Evolutionary conservation across 2,113 vertebrate genomes (phyloP), one percentile per base, ranked within the genome.

Genomic region (Myocastor coypus): DNA sequence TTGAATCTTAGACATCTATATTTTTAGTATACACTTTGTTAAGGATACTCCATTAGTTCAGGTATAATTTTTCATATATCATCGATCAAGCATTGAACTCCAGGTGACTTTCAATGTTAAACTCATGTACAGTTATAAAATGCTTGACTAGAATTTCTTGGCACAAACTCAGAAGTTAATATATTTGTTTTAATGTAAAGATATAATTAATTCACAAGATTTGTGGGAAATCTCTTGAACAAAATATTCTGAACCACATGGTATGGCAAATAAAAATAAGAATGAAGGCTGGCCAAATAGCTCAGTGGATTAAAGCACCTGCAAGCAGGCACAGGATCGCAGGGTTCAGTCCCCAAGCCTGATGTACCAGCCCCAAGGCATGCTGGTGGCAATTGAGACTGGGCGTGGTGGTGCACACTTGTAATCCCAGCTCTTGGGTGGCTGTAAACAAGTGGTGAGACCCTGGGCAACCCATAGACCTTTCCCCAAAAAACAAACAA

Each of bases 141-240:
- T 84, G 32, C 7, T 85, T 73, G 19, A 46, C 50, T 88, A 37
- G 20, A 85, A 17, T 85, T 37, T 92, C 7, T 90, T 12, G 57
- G 19, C 73, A 9, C 2, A 75, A 87, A 34, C 37, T 50, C 11
- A 46, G 85, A 91, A 57, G 3, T 50, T 59, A 91, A 34, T 34
- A 68, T 16, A 37, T 75, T 92, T 87, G 22, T 13, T 87, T 94
- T 61, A 89, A 83, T 66, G 55, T n/a, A 68, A 87, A 89, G 59
- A 93, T 57, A 32, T 32, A 82, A 40, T 82, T 46, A 46, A 91
- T 40, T 93, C 26, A 81, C 34, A 91, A 92, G 34, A 63, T 50
- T 22, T 63, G 37, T 11, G 82, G 28, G 40, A 32, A 77, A 52
- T 28, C 3, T 88, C 2, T 82, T 63, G 16, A 93, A 85, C 46